Conservation (phyloP, 2,113 vertebrate genomes). For the Ceyx margarethae region DNA sequence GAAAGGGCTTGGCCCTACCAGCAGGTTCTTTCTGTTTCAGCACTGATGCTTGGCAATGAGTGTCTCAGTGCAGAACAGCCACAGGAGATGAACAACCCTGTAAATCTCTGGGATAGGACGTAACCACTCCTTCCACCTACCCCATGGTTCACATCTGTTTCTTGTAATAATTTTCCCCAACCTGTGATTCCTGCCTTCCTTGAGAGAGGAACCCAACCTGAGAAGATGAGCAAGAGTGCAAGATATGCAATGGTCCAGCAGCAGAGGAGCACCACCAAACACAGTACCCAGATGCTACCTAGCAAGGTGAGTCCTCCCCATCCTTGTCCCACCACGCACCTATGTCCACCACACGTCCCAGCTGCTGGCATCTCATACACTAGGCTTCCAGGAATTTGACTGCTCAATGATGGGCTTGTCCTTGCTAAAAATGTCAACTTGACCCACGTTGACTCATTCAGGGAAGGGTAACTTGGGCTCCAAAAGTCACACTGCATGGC, state of each 20-base stretch:
- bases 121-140: not conserved
- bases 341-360: rapidly evolving
- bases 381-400: not conserved
- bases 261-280: not conserved
- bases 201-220: not conserved
- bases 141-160: not conserved
- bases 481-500: not conserved
- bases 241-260: not conserved
- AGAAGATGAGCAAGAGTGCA: not conserved
- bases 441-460: not conserved
- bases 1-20: not conserved
- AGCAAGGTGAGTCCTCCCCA: not conserved
- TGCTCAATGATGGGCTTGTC: not conserved
- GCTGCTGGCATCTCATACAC: not conserved
- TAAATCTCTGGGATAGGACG: not conserved
- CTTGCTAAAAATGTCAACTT: not conserved
- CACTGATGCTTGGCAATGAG: rapidly evolving
- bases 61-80: not conserved
- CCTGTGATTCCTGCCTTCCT: not conserved
- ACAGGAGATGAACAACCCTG: not conserved
- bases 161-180: not conserved
- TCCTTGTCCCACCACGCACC: not conserved
- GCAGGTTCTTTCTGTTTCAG: not conserved
- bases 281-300: not conserved
- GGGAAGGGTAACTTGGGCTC: not conserved